Base-by-base conservation (phyloP, 2,797 vertebrate species). In the Poeciliopsis gracilis region DNA sequence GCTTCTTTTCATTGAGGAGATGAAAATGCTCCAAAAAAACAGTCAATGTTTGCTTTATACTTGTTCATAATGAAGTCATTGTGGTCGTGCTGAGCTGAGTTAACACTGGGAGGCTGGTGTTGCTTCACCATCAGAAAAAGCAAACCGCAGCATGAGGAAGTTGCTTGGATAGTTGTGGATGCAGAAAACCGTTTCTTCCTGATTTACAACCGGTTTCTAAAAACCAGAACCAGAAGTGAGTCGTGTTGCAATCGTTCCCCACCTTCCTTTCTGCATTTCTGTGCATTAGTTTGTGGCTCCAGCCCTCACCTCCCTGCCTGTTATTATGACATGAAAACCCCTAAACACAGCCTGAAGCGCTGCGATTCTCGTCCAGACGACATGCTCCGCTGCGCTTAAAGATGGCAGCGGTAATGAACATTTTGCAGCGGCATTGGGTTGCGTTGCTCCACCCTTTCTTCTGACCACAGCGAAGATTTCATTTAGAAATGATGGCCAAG, bases 401-500 rank as follows among this genome's bases (percentile, higher is more conserved):
- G 82, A 84, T 49, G 69, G n/a, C 57, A 16, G 43, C 41, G 23
- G 33, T 59, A 66, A 84, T 80, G 79, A 84, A 71, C 43, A 61
- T 20, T 6, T 80, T 71, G 43, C 59, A 46, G 84, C 36, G 66
- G 70, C 71, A 72, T 79, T 82, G 47, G 8, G 45, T 61, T 20
- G 18, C 73, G 69, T 84, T 82, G n/a, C 86, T 81, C 90, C 91
- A 71, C 90, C 90, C 89, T 79, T 71, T 3, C 72, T 75, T 45
- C 41, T 5, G 70, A 84, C 86, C 90, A 25, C 90, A 80, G 75
- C 28, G 13, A 12, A n/a, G 82, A 71, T 49, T 82, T 85, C 57
- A 51, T 76, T 77, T 70, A 79, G 71, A 80, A 78, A 82, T 76
- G 75, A 87, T 66, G 36, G 66, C 53, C 73, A 2, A 75, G 51